phyloP scores from a whole-genome alignment of 2,888 invertebrate genomes.

The Phytoseiulus persimilis region DNA sequence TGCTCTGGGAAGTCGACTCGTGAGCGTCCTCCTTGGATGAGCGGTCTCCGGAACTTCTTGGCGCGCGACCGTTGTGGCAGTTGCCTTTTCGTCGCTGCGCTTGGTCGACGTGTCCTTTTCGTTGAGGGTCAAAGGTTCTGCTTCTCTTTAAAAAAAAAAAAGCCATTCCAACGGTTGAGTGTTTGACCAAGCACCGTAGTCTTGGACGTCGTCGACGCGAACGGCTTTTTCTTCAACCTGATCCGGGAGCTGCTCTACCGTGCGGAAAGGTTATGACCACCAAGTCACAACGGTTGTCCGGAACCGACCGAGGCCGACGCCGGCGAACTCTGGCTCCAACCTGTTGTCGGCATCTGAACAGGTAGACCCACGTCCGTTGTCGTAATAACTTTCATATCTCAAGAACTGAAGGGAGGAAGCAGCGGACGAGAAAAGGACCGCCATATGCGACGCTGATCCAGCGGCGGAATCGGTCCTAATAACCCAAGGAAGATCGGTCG shows the following conservation, averaged over 20 bases:
- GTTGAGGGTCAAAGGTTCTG: not conserved
- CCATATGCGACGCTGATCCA: not conserved
- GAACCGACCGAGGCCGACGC: not conserved
- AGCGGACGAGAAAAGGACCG: not conserved
- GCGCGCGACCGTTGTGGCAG: not conserved
- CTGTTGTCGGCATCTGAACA: not conserved
- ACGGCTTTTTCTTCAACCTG: not conserved
- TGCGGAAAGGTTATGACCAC: constrained; percentile 5
- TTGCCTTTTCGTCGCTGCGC: not conserved
- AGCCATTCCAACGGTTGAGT: not conserved
- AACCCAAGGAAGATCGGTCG: not conserved
- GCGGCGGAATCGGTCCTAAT: not conserved
- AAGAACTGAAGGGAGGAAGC: not conserved
- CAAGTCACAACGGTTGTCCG: not conserved
- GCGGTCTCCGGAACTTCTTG: not conserved
- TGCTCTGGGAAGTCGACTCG: not conserved
- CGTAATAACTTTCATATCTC: not conserved
- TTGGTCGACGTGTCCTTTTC: not conserved
- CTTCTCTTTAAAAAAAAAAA: not conserved
- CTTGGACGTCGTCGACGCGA: not conserved
- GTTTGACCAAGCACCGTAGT: not conserved
- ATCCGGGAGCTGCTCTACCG: not conserved
- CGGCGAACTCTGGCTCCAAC: not conserved
- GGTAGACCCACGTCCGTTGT: not conserved
- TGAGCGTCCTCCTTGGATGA: not conserved